These are phyloP conservation scores for Parotocinclus haroldoi DNA, from an alignment of 2,797 vertebrate genomes.

Conservation along the genomic window DNA sequence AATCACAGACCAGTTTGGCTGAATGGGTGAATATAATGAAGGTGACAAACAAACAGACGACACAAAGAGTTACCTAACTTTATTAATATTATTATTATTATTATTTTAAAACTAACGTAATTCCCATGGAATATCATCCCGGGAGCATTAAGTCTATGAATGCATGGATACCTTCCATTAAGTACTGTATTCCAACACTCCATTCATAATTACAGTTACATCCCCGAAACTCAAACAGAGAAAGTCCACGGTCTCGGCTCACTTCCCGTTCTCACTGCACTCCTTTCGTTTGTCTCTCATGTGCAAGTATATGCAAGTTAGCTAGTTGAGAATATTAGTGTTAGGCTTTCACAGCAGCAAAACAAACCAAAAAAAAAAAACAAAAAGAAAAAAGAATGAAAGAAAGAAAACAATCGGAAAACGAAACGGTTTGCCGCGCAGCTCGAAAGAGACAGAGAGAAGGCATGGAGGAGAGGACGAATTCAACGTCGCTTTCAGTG, in stretches of 20 bases:
- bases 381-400: background rate
- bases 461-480: constrained; percentile 50
- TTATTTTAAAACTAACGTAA: constrained; percentile 92
- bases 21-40: background rate
- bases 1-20: too few species aligned
- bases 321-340: constrained; percentile 93
- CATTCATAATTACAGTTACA: constrained; percentile 74
- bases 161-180: constrained; percentile 86
- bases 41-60: background rate
- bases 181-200: constrained; percentile 88
- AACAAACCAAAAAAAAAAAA: constrained; percentile 47
- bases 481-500: constrained; percentile 52
- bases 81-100: constrained; percentile 90
- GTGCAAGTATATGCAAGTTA: constrained; percentile 94
- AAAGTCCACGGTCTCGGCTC: constrained; percentile 81
- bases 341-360: constrained; percentile 88
- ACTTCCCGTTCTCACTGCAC: constrained; percentile 78
- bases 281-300: constrained; percentile 78
- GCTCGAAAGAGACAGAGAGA: constrained; percentile 51
- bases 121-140: constrained; percentile 84
- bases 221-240: constrained; percentile 68
- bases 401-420: background rate
- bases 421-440: constrained; percentile 60
- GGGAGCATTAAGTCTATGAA: constrained; percentile 85
- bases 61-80: constrained; percentile 94